phyloP scores from a whole-genome alignment of 2,113 vertebrate genomes.

The Anhinga anhinga region DNA sequence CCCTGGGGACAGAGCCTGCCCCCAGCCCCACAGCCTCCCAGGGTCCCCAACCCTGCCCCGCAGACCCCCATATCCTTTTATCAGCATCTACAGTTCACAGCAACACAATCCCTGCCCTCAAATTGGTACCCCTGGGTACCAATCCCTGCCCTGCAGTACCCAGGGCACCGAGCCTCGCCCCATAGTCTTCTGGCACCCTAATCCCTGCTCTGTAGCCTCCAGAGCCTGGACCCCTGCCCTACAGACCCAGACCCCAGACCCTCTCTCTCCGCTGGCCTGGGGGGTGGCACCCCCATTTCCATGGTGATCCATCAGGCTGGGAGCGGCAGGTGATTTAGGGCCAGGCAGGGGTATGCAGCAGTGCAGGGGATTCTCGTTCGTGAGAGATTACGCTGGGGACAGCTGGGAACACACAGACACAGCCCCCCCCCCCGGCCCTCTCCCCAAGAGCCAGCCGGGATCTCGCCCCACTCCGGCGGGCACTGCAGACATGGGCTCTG shows the following conservation, averaged over 20 bases:
- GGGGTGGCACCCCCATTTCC: background rate
- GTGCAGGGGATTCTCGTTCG: constrained; percentile 57
- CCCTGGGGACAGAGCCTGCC: background rate
- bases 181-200: background rate
- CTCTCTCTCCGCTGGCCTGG: background rate
- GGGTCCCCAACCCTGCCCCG: background rate
- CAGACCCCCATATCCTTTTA: background rate
- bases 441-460: background rate
- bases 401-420: constrained; percentile 72
- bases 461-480: background rate
- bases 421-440: background rate
- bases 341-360: background rate
- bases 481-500: background rate
- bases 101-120: background rate
- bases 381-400: constrained; percentile 50
- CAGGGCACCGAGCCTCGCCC: background rate
- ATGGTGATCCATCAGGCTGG: background rate
- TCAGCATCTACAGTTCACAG: background rate
- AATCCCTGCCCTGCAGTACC: background rate
- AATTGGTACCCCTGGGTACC: background rate
- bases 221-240: background rate
- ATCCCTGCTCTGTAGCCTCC: background rate
- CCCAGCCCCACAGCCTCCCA: background rate
- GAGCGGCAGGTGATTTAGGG: constrained; percentile 49
- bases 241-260: background rate